phyloP scores from a whole-genome alignment of 2,113 vertebrate species.

The Copsychus sechellarum region DNA sequence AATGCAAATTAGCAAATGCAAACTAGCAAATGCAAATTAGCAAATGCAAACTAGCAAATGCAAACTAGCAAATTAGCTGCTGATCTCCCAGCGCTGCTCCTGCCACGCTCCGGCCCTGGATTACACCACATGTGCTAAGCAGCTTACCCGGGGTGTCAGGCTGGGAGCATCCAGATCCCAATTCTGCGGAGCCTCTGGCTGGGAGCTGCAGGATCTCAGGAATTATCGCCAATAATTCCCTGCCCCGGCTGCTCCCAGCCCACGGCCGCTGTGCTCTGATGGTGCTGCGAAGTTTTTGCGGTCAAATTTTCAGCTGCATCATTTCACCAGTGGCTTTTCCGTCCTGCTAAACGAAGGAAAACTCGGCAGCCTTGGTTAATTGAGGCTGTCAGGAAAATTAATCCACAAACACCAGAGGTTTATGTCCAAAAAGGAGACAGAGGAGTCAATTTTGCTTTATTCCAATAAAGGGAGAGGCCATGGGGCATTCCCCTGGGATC shows the following conservation, averaged over 20 bases:
- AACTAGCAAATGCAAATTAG: no score
- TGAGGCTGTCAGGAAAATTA: not conserved
- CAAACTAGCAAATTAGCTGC: not conserved
- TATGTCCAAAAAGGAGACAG: no score
- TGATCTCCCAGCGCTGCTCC: not conserved
- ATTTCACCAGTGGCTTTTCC: not conserved
- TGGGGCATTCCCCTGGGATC: no score
- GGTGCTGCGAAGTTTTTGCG: not conserved
- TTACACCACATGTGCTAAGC: not conserved
- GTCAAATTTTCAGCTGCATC: rapidly evolving
- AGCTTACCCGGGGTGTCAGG: not conserved
- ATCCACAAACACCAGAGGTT: no score
- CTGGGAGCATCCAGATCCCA: not conserved
- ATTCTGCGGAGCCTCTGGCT: rapidly evolving
- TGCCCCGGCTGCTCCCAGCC: not conserved
- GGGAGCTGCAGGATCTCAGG: not conserved
- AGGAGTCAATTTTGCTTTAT: no score
- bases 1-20: not conserved
- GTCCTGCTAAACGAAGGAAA: not conserved
- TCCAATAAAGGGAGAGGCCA: no score
- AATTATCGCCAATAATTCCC: not conserved
- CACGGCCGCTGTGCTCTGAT: rapidly evolving
- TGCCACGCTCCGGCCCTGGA: not conserved
- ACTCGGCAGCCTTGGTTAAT: not conserved
- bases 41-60: no score